phyloP scores from a whole-genome alignment of 1,140 invertebrate species.

The Glomeris maerens region DNA sequence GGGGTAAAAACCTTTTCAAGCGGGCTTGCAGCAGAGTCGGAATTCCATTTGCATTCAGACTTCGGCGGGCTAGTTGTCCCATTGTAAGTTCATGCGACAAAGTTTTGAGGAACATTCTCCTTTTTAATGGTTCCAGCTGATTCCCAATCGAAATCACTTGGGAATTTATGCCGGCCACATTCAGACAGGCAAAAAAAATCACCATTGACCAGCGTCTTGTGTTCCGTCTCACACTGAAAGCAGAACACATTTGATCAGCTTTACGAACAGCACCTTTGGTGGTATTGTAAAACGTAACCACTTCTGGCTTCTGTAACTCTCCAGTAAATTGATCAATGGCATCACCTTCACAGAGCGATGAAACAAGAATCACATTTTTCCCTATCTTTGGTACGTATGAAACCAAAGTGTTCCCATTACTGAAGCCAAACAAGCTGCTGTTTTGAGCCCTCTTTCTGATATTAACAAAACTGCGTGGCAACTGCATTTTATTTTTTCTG shows the following conservation, averaged over 20 bases:
- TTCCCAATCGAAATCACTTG: constrained; percentile 16
- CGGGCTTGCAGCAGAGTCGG: no score
- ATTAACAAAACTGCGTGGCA: neutral
- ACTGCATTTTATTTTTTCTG: neutral
- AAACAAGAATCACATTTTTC: constrained; percentile 27
- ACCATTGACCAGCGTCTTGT: constrained; percentile 18
- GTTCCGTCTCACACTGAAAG: constrained; percentile 13
- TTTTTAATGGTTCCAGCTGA: constrained; percentile 5
- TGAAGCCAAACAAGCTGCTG: constrained; percentile 6
- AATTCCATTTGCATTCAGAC: no score
- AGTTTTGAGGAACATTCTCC: no score
- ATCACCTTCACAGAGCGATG: constrained; percentile 21
- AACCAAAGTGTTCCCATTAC: constrained; percentile 14
- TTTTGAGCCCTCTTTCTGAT: neutral
- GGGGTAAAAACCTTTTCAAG: no score
- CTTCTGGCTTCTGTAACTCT: constrained; percentile 24
- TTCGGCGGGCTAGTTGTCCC: no score
- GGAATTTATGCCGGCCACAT: constrained; percentile 16
- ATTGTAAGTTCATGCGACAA: no score
- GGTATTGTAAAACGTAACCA: constrained; percentile 30
- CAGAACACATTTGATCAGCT: constrained; percentile 23
- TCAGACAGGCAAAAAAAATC: constrained; percentile 18
- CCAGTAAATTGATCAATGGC: constrained; percentile 14
- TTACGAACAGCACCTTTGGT: constrained; percentile 30
- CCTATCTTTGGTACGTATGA: constrained; percentile 23